Percentiles rank a stretch among this genome's conserved stretches.
These are phyloP conservation scores for Eledone cirrhosa DNA, from an alignment of 2,888 invertebrate genomes.

Conservation along the genomic window DNA sequence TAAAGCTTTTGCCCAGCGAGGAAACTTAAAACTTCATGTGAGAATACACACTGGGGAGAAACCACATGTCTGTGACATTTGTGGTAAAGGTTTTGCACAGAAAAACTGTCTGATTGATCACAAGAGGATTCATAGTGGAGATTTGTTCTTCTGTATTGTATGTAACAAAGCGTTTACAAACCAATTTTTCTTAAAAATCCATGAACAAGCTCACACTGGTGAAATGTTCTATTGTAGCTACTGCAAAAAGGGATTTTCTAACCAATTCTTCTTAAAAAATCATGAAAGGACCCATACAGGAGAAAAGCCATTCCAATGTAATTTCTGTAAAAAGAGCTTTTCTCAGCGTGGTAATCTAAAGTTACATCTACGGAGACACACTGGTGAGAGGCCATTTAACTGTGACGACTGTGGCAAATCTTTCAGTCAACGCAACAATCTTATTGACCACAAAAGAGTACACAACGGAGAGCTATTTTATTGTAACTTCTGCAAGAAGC, in stretches of 20 bases:
- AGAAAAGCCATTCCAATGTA: conserved; percentile 41
- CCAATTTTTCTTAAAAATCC: conserved; percentile 39
- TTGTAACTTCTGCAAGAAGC: conserved; percentile 10
- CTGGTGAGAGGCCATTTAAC: neutral
- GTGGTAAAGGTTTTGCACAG: neutral
- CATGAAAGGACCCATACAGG: conserved; percentile 42
- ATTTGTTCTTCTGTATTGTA: conserved; percentile 33
- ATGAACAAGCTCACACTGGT: conserved; percentile 38
- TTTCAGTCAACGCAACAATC: conserved; percentile 12
- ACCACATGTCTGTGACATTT: conserved; percentile 14
- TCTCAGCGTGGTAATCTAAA: conserved; percentile 28
- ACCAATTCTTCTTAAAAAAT: conserved; percentile 40
- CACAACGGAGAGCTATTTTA: conserved; percentile 13
- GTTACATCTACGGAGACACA: neutral
- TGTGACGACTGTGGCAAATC: conserved; percentile 9
- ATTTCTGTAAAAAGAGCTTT: conserved; percentile 38
- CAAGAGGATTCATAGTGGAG: neutral
- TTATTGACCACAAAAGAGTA: conserved; percentile 3
- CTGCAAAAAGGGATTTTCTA: conserved; percentile 41
- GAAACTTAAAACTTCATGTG: conserved; percentile 5
- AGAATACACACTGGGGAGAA: conserved; percentile 12
- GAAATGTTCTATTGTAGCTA: conserved; percentile 40
- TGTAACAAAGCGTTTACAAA: conserved; percentile 40
- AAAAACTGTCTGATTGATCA: conserved; percentile 17
- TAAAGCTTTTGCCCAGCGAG: conserved; percentile 12